Percentiles rank a stretch among this genome's conserved stretches.
These are phyloP conservation scores for Sminthurinus aureus DNA, from an alignment of 2,888 invertebrate species.

Conservation along the genomic window DNA sequence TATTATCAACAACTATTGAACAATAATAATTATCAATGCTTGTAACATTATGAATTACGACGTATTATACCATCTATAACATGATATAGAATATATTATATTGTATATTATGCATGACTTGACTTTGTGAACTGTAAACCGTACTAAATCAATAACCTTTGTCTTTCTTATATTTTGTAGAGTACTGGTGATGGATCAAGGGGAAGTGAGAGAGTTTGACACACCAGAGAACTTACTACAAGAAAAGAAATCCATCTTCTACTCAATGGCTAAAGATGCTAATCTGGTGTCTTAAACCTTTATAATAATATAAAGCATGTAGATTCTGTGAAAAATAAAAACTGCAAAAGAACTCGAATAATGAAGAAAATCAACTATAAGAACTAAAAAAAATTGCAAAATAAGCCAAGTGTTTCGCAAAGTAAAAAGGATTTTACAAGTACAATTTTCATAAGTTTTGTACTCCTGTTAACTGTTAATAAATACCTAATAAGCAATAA, in stretches of 20 bases:
- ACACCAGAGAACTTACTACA: conserved; percentile 62
- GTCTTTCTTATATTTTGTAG: conserved; percentile 58
- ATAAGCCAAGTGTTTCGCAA: neutral
- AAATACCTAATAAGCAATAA: too few species aligned
- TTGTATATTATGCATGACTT: neutral
- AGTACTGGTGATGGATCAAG: conserved; percentile 64
- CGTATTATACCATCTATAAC: neutral
- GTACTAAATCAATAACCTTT: neutral
- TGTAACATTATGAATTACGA: neutral
- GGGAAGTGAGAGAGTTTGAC: conserved; percentile 64
- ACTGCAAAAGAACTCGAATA: neutral
- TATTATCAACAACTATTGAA: conserved; percentile 39
- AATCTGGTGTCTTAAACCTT: conserved; percentile 62
- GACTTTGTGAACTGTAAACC: neutral
- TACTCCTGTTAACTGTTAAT: too few species aligned
- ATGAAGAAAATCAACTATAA: too few species aligned
- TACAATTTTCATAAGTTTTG: too few species aligned
- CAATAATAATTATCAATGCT: too few species aligned
- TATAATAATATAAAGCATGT: neutral
- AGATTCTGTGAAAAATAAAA: neutral
- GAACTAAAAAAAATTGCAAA: neutral
- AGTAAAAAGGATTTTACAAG: too few species aligned
- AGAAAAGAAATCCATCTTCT: conserved; percentile 64
- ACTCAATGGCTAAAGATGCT: conserved; percentile 66
- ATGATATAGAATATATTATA: neutral